Percentiles rank a stretch among this genome's conserved stretches.
Conservation (phyloP, 23 tunicate species). For the Oikopleura albicans region DNA sequence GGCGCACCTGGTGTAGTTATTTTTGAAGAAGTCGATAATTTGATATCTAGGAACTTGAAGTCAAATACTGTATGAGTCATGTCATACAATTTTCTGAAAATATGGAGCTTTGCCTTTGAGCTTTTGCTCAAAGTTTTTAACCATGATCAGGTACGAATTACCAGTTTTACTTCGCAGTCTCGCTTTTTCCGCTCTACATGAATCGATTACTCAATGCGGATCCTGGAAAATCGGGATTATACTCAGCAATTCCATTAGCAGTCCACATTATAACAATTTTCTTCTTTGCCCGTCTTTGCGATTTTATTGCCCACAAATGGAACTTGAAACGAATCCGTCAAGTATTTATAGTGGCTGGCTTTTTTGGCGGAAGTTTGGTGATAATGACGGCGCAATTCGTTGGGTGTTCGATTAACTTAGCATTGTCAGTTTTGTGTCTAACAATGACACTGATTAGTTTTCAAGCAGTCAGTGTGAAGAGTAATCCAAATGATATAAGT, state of each 20-base stretch:
- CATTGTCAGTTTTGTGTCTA: background rate
- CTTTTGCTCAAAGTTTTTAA: no score
- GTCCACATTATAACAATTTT: background rate
- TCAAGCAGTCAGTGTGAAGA: background rate
- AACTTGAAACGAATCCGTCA: background rate
- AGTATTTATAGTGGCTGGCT: background rate
- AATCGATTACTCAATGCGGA: background rate
- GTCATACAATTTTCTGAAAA: no score
- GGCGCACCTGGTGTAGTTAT: no score
- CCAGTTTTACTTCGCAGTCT: background rate
- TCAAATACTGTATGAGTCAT: no score
- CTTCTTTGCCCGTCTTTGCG: background rate
- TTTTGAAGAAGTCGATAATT: no score
- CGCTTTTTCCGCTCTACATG: background rate
- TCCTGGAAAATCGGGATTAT: background rate
- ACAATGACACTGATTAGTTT: background rate
- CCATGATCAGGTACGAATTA: no score
- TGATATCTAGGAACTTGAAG: no score
- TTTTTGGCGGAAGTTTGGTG: background rate
- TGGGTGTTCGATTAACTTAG: background rate
- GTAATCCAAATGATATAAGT: background rate
- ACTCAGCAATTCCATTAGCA: background rate
- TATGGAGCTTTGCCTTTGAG: no score
- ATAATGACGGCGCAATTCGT: background rate
- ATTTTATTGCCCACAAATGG: background rate